Base-by-base conservation (phyloP, 2,888 invertebrate genomes). In the Rotaria sp. region DNA sequence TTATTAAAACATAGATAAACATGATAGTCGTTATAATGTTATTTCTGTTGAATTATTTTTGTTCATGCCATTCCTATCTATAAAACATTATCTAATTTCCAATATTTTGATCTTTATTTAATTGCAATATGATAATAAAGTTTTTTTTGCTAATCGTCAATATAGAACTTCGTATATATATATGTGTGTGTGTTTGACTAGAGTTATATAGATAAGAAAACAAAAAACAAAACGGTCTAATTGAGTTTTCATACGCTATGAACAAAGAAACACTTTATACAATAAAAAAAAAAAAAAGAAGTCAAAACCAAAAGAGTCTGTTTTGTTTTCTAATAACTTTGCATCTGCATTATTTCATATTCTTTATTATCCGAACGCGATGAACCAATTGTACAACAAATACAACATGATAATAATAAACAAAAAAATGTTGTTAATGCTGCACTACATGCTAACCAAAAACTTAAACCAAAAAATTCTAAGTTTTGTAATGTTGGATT, bases 291-390 rank as follows among this genome's bases (percentile, higher is more conserved):
- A 35, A 18, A 2, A 15, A 35, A 21, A 15, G 35, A 18, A 67
- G 2, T 67, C 7, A 0, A 24, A 24, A 21, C 57, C 8, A 2
- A 5, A 2, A 2, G n/a, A n/a, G n/a, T n/a, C n/a, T n/a, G n/a
- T n/a, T n/a, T 21, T 41, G 15, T 45, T 1, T 41, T 15, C n/a
- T 80, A 84, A 57, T 85, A 85, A 41, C 30, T 57, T 30, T 75
- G 85, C n/a, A 85, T 45, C 24, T 85, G 85, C 85, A 85, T 85
- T 13, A 85, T 85, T 80, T 85, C 75, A 50, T 85, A 85, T 85
- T 85, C 85, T 67, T 85, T 85, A 45, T 85, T 55, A 2, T 67
- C 85, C 13, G 74, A 50, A 48, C 85, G 38, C 50, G 75, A 75
- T 35, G 85, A 85, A 24, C 50, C 52, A 26, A 84, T 11, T 55